These are phyloP conservation scores for Scartelaos histophorus DNA, from an alignment of 2,113 vertebrate genomes.

Conservation along the genomic window DNA sequence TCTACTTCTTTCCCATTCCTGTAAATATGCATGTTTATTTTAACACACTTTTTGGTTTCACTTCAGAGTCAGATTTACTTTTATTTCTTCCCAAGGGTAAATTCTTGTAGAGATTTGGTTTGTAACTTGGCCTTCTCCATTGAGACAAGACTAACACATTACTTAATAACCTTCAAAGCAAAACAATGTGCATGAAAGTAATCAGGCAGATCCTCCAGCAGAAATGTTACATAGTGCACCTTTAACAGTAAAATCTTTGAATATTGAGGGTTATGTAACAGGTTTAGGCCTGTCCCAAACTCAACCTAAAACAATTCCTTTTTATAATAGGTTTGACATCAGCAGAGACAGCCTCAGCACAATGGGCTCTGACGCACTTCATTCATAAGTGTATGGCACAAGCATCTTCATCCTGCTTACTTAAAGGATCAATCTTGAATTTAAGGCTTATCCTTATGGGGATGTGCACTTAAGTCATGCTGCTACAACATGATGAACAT, in stretches of 20 bases:
- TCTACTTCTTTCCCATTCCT: too few species aligned
- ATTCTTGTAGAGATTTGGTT: too few species aligned
- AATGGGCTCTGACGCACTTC: conserved; percentile 47
- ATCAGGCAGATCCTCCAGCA: too few species aligned
- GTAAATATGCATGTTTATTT: too few species aligned
- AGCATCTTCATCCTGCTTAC: conserved; percentile 46
- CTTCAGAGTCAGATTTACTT: too few species aligned
- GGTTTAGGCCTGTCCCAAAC: background rate
- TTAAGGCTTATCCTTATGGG: conserved; percentile 40
- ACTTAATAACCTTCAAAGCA: too few species aligned
- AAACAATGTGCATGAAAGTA: too few species aligned
- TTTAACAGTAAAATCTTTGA: background rate
- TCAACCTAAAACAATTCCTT: background rate
- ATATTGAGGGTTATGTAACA: conserved; percentile 26
- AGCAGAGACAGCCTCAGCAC: conserved; percentile 14
- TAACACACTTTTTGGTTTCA: too few species aligned
- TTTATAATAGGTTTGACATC: conserved; percentile 22
- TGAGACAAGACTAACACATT: too few species aligned
- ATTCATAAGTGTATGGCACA: conserved; percentile 32
- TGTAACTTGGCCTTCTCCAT: too few species aligned
- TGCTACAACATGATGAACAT: conserved; percentile 18
- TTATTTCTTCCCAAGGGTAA: too few species aligned
- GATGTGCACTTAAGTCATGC: conserved; percentile 13
- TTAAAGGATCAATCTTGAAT: conserved; percentile 38
- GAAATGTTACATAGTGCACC: background rate